Conservation (phyloP, 2,888 invertebrate species). For the Onchidella celtica region DNA sequence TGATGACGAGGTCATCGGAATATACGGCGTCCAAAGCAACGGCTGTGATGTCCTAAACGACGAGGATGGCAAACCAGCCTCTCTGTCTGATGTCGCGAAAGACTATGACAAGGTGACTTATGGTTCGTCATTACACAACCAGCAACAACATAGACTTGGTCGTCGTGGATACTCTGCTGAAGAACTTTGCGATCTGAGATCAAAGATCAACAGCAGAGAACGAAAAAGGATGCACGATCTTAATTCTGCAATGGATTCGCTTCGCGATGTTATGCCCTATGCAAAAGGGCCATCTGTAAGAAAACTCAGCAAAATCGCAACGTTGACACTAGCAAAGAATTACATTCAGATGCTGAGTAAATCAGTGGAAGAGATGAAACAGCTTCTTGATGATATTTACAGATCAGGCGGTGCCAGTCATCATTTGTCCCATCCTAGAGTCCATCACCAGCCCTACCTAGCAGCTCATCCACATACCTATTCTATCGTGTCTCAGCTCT, state of each 20-base stretch:
- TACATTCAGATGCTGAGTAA: constrained; percentile 69
- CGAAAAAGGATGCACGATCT: constrained; percentile 80
- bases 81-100: background rate
- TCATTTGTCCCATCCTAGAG: background rate
- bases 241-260: constrained; percentile 76
- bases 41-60: background rate
- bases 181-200: constrained; percentile 58
- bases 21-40: background rate
- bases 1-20: constrained; percentile 3
- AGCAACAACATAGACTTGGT: background rate
- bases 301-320: constrained; percentile 73
- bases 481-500: constrained; percentile 1
- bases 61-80: background rate
- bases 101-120: background rate
- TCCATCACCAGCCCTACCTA: background rate
- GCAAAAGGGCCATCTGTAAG: constrained; percentile 69
- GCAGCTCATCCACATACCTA: background rate
- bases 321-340: constrained; percentile 68
- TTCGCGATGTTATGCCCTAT: constrained; percentile 74
- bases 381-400: constrained; percentile 64
- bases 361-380: constrained; percentile 68
- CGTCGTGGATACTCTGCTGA: constrained; percentile 40
- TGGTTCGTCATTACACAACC: too few species aligned
- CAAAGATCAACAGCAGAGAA: constrained; percentile 79
- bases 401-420: constrained; percentile 47